Conservation (phyloP, 1,140 invertebrate species). For the Antheraea mylitta region DNA sequence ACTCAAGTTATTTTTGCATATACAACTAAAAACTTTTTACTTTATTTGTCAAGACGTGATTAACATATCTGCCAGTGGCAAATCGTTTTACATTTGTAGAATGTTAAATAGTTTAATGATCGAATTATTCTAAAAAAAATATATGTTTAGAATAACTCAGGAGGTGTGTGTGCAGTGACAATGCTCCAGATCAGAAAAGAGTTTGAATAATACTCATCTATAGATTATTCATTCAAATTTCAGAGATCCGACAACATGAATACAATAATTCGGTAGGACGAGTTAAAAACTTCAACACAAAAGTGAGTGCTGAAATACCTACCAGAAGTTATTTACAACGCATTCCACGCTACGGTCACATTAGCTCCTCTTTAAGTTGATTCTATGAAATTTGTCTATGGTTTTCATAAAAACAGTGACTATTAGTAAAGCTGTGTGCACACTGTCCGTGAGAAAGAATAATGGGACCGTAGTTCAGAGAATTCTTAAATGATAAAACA, state of each 20-base stretch:
- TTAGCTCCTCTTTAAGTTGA: background rate
- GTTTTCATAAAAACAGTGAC: conserved; percentile 28
- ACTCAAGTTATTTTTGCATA: no score
- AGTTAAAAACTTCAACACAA: conserved; percentile 50
- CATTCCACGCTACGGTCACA: conserved; percentile 47
- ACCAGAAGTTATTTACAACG: conserved; percentile 75
- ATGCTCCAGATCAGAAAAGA: conserved; percentile 14
- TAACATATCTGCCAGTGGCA: no score
- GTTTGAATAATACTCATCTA: background rate
- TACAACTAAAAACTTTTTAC: no score
- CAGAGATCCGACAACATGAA: conserved; percentile 8
- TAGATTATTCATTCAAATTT: background rate
- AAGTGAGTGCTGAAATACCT: conserved; percentile 53
- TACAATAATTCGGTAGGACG: conserved; percentile 56
- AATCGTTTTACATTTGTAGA: background rate
- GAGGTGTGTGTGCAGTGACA: conserved; percentile 17
- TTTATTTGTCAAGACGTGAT: no score
- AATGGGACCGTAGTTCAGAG: conserved; percentile 47
- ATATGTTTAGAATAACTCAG: conserved; percentile 29
- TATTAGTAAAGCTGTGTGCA: conserved; percentile 28
- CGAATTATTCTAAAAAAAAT: conserved; percentile 7
- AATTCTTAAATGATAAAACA: conserved; percentile 62
- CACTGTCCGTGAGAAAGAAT: background rate
- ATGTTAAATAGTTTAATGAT: background rate
- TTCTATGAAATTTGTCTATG: conserved; percentile 1